Evolutionary conservation across 2,888 invertebrate species (phyloP).

Genomic region (Drosophila anomalata): DNA sequence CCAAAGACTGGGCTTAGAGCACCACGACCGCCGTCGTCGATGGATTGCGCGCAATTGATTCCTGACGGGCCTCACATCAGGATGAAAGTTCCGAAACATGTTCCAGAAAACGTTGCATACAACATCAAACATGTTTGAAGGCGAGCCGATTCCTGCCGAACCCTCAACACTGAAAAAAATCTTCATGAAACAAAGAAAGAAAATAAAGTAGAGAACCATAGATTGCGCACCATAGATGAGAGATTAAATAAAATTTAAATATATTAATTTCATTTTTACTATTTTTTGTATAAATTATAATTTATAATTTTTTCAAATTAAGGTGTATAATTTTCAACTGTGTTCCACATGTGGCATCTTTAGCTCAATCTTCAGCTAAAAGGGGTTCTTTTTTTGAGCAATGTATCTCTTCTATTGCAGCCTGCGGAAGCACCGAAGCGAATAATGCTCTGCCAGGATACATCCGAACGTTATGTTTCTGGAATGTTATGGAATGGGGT

Average conservation of each 20-base stretch:
- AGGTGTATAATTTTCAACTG: neutral
- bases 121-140: neutral
- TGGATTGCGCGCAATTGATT: slow-evolving; percentile 83
- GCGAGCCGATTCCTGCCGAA: slow-evolving; percentile 18
- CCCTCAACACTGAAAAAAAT: neutral
- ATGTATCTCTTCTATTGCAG: neutral
- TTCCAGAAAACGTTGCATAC: no score
- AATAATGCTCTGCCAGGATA: slow-evolving; percentile 47
- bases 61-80: slow-evolving; percentile 68
- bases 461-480: neutral
- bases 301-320: neutral
- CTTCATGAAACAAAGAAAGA: neutral
- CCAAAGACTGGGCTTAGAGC: slow-evolving; percentile 5
- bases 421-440: slow-evolving; percentile 51
- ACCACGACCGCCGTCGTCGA: slow-evolving; percentile 78
- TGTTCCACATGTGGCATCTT: neutral
- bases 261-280: neutral
- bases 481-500: slow-evolving; percentile 3
- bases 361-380: slow-evolving; percentile 53
- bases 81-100: slow-evolving; percentile 52
- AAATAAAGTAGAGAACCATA: neutral
- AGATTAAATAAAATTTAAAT: no score
- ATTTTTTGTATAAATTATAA: neutral
- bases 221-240: no score
- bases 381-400: slow-evolving; percentile 15